Evolutionary conservation across 2,797 vertebrate species (phyloP), one percentile per base, ranked within the genome.

Genomic region (Sphenodon punctatus): DNA sequence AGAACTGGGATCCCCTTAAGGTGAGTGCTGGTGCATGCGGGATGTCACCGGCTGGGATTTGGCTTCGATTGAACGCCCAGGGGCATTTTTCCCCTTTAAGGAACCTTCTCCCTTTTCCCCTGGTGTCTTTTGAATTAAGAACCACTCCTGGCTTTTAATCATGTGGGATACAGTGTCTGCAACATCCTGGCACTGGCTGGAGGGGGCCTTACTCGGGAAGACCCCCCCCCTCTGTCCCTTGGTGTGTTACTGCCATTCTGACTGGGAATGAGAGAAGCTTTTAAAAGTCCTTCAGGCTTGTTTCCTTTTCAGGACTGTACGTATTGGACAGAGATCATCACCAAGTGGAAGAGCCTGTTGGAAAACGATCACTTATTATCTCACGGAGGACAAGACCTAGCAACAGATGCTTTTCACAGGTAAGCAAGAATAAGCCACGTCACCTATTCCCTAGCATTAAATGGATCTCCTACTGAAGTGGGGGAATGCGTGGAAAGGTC

Each of bases 341-440:
- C 96, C 82, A 97, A 97, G 87, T 99, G 99, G 99, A 98, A 98
- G 88, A 95, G 92, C 79, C 97, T 99, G 73, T 94, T 99, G 83
- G 99, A 99, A 89, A 97, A 97, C 0, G 96, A 97, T 78, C 97
- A 98, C 81, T 91, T 98, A 59, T 77, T 98, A 58, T 97, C 97
- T 6, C 97, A 97, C 16, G 94, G 96, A 2, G 95, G 93, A 42
- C 98, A 98, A 82, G 98, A 99, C 83, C 91, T 97, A 48, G 96
- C 97, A 1, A 97, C 99, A 67, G 99, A 99, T 22, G 97, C 98
- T 75, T 99, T 99, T 75, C 99, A 99, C 96, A 98, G 99, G 99
- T 99, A n/a, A n/a, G n/a, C n/a, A n/a, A n/a, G n/a, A n/a, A n/a
- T n/a, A n/a, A n/a, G n/a, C n/a, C n/a, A n/a, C n/a, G n/a, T n/a